phyloP scores from a whole-genome alignment of 2,888 invertebrate species.

The Uropetala carovei region DNA sequence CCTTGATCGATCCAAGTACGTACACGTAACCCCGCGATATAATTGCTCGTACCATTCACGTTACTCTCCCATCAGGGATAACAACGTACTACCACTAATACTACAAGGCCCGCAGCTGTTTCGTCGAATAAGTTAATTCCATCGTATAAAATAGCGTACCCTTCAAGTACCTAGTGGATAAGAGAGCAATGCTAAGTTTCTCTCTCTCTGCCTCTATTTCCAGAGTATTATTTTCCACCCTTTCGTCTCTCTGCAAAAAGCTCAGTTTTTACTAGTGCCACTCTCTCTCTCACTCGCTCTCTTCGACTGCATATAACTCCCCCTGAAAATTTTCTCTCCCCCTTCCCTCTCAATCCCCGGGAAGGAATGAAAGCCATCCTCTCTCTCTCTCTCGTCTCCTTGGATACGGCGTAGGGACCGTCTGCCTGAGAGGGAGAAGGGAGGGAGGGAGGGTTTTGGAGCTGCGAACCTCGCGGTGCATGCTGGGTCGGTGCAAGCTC shows the following conservation, averaged over 20 bases:
- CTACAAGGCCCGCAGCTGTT: conserved; percentile 5
- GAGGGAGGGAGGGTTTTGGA: neutral
- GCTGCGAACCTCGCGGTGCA: neutral
- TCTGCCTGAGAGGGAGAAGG: conserved; percentile 20
- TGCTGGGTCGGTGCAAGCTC: neutral
- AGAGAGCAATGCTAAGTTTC: neutral
- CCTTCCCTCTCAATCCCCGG: neutral
- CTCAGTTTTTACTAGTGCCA: neutral
- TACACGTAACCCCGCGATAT: neutral
- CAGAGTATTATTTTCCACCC: neutral
- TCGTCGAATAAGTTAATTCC: conserved; percentile 14
- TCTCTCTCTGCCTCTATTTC: neutral
- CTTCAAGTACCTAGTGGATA: neutral
- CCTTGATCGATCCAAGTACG: no score
- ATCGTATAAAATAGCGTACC: neutral
- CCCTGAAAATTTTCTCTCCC: neutral
- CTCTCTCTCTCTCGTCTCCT: neutral
- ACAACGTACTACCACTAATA: neutral
- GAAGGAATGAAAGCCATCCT: conserved; percentile 28
- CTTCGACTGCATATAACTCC: neutral
- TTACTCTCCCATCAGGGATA: neutral
- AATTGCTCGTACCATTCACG: neutral
- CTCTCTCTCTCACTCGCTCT: neutral
- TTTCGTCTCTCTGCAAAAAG: neutral
- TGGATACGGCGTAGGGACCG: conserved; percentile 10